Evolutionary conservation across 2,888 invertebrate species (phyloP).

Genomic region (Acrobasis consociella): DNA sequence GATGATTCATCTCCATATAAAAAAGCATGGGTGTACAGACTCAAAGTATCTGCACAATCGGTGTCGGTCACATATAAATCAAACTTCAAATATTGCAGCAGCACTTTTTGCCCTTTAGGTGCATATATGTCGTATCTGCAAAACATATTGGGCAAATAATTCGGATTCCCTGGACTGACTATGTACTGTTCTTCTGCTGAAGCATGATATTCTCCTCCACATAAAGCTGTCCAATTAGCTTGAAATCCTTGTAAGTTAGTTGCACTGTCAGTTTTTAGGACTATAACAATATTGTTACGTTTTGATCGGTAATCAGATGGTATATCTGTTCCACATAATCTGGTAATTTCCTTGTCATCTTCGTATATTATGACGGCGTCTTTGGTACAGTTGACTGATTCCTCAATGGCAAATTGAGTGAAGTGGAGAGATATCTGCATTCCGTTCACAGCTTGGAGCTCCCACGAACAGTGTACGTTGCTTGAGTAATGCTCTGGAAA

Average conservation of each 20-base stretch:
- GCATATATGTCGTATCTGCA: constrained; percentile 86
- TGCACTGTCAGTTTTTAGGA: constrained; percentile 87
- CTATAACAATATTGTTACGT: constrained; percentile 84
- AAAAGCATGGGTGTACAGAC: neutral
- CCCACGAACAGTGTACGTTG: neutral
- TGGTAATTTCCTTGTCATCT: neutral
- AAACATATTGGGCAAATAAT: constrained; percentile 81
- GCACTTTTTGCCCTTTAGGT: constrained; percentile 59
- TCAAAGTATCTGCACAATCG: neutral
- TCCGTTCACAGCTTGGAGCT: neutral
- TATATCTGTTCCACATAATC: neutral
- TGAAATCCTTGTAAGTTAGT: constrained; percentile 88
- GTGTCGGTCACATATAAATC: constrained; percentile 50
- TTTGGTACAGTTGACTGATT: neutral
- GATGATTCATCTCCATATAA: neutral
- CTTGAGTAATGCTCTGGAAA: neutral
- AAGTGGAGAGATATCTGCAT: neutral
- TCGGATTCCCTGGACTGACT: constrained; percentile 89
- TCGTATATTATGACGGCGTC: neutral
- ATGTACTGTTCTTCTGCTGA: constrained; percentile 76
- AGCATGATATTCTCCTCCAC: constrained; percentile 87
- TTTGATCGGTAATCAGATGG: constrained; percentile 67
- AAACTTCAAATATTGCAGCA: constrained; percentile 84
- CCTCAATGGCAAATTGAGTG: neutral
- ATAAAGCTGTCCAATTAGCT: constrained; percentile 85